Percentiles rank a stretch among this genome's conserved stretches.
These are phyloP conservation scores for Dryobota labecula DNA, from an alignment of 2,888 invertebrate species.

Conservation along the genomic window DNA sequence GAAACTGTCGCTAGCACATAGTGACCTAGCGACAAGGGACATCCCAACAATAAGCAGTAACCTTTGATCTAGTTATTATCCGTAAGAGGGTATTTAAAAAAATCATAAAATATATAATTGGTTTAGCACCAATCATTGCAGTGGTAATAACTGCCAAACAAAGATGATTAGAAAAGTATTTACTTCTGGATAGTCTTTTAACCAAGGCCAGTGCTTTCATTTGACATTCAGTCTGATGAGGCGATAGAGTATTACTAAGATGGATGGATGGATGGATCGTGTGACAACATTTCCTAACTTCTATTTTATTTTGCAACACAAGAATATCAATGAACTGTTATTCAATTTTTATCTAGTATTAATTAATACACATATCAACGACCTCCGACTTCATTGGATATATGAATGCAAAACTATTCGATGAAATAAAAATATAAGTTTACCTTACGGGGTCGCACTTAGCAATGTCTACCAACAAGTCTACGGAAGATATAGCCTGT, in stretches of 20 bases:
- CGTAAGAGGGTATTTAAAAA: no score
- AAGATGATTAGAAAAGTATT: constrained; percentile 7
- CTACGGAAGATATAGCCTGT: constrained; percentile 3
- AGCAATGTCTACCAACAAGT: constrained; percentile 14
- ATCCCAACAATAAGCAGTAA: no score
- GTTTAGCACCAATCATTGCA: background rate
- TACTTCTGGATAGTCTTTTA: background rate
- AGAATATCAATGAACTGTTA: background rate
- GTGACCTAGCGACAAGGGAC: no score
- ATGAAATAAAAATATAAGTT: constrained; percentile 32
- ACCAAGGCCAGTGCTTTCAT: constrained; percentile 26
- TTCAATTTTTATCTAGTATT: constrained; percentile 3
- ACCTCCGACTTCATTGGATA: constrained; percentile 37
- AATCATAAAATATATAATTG: no score
- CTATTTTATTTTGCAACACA: constrained; percentile 15
- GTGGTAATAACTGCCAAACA: background rate
- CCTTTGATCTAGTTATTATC: no score
- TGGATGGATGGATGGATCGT: no score
- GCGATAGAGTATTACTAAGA: background rate
- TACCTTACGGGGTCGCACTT: constrained; percentile 43
- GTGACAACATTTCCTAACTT: constrained; percentile 15
- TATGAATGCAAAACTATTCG: constrained; percentile 25
- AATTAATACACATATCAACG: constrained; percentile 11
- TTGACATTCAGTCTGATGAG: constrained; percentile 34
- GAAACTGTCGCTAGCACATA: no score